Base-by-base conservation (phyloP, 2,888 invertebrate genomes). In the Pardosa pseudoannulata region DNA sequence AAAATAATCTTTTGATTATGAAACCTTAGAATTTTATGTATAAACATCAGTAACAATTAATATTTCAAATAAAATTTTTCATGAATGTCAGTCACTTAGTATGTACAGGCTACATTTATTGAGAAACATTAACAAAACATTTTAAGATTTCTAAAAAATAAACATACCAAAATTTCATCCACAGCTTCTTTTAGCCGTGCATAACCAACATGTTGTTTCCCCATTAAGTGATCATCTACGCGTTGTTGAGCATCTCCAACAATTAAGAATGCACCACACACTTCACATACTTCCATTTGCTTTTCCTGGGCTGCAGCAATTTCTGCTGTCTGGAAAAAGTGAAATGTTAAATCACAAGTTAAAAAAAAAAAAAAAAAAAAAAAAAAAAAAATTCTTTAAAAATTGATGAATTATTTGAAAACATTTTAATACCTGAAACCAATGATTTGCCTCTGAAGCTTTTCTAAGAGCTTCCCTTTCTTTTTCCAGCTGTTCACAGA, bases 211-310 rank as follows among this genome's bases (percentile, higher is more conserved):
- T 99, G 99, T 92, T 99, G 99, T 93, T 99, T 99, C 36, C 99
- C 99, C 94, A 97, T 97, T 80, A 99, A 93, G 93, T 99, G 99
- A 91, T 99, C 99, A 90, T 99, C 98, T 82, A 99, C 96, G 87
- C 99, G 94, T 91, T 98, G 98, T 91, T 98, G 98, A 1, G 98
- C 99, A 92, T 99, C 99, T 9, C 98, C 98, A 9, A 99, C 97
- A 90, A 99, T 99, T n/a, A 99, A 94, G 92, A 99, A 98, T 7
- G 99, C 98, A 0, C 99, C 99, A 91, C 99, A 99, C 0, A 98
- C 97, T 89, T 97, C 96, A 92, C 99, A 99, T 23, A 99, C 99
- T 92, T 98, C 98, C 98, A 99, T 98, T 91, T 97, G 97, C 92
- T 99, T 98, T 91, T 97, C 97, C 91, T 97, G 97, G 9, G 96